Base-by-base conservation (phyloP, 2,113 vertebrate species). In the Phrynocephalus versicolor region DNA sequence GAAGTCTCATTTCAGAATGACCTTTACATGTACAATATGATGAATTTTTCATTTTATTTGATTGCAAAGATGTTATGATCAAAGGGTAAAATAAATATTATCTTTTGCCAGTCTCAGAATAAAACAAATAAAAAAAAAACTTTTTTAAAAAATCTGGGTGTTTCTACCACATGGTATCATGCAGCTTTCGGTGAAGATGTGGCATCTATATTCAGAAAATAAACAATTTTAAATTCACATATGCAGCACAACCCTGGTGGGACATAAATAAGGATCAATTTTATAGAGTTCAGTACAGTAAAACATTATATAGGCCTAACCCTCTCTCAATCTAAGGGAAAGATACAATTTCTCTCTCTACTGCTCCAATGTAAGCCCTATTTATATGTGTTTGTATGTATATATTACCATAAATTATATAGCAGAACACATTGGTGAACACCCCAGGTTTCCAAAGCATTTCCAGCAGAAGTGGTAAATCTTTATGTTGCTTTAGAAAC, bases 21-120 rank as follows among this genome's bases (percentile, higher is more conserved):
- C 88, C 87, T 94, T 95, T 95, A 70, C 86, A 88, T 80, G 85
- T 90, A 92, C n/a, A 70, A 65, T 87, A 87, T 89, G 85, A 95
- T 93, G 92, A 92, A 88, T 91, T 94, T 94, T 95, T 93, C 85
- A 88, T 94, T 87, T 95, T 94, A 94, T 93, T 94, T 93, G 87
- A 91, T 94, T 94, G 78, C 92, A 95, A 94, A 93, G 90, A 93
- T 86, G 78, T 91, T 93, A 91, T 88, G 88, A 93, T 93, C 93
- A 94, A 94, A 81, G 85, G 45, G 88, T 64, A 94, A 93, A 94
- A 84, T 91, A 92, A 95, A 89, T 90, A 93, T 83, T 90, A 72
- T 78, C 74, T 89, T 91, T 94, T 92, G 83, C 88, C 41, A 91
- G 30, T 81, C 58, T 93, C 86, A 86, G 89, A 90, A 86, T 51